Evolutionary conservation across 2,888 invertebrate genomes (phyloP), one percentile per base, ranked within the genome.

Genomic region (Herminia tarsipennalis): DNA sequence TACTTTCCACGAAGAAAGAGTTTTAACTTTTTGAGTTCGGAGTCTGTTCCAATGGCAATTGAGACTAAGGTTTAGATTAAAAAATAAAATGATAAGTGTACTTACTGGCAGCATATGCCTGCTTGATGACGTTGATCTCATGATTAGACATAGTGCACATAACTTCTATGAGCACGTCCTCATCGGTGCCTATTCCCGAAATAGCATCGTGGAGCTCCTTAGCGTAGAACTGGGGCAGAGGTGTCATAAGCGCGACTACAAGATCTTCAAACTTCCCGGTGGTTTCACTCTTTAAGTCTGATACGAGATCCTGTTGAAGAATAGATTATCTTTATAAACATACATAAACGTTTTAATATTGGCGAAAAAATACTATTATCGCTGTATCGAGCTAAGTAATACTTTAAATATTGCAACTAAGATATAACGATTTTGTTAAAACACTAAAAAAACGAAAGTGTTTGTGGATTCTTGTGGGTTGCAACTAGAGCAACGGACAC

Each of bases 241-340:
- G 97, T 14, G 96, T 96, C 94, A 98, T 95, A 50, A 98, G 84
- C 0, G 96, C 97, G 4, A 98, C 88, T 0, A 98, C 78, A 0
- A 96, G 92, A 51, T 96, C 95, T 75, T 98, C 96, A 76, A 98
- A 98, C 71, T 96, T 95, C 2, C 98, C 98, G 64, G 94, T 95
- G 12, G 97, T 93, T 85, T 98, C 98, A 64, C 97, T 96, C 83
- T 97, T 97, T 64, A 98, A 85, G 66, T 98, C 96, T 27, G 95
- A 94, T 32, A 97, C 93, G 16, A 98, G 89, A 74, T 96, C 96
- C 92, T 95, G 70, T 10, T 35, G 58, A 59, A 25, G 6, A 6
- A 6, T 10, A 10, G 12, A 5, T 8, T 22, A 32, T 30, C 10
- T 10, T 27, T 27, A 27, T 2, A 18, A 3, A 18, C 20, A 4